A percentile compares a stretch with the other conserved stretches of the same genome.
Evolutionary conservation across 2,113 vertebrate genomes (phyloP).

Genomic region (Plecturocebus donacophilus): DNA sequence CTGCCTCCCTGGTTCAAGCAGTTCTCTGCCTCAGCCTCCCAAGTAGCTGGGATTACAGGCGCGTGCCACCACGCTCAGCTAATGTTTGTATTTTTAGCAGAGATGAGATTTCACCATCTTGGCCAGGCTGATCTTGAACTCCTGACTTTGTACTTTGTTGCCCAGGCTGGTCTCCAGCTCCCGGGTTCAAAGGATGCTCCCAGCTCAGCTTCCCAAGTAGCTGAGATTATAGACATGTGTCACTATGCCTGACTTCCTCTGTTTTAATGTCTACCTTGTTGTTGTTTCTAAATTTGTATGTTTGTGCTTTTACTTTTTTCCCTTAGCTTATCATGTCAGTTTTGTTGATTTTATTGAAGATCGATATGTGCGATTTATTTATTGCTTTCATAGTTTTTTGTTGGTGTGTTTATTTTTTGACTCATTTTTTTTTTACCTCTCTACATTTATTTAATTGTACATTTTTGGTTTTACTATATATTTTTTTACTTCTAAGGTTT

Average conservation of each 20-base stretch:
- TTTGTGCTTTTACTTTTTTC: background rate
- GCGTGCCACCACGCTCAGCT: accelerated
- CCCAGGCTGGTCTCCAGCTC: no score
- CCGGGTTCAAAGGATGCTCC: no score
- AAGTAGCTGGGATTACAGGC: no score
- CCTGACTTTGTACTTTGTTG: no score
- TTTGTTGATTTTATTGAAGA: background rate
- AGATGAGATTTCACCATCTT: no score
- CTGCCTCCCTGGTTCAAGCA: no score
- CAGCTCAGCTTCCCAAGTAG: no score
- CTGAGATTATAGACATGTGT: no score
- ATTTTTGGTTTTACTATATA: background rate
- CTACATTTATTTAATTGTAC: background rate
- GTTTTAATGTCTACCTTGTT: background rate
- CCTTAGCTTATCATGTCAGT: background rate
- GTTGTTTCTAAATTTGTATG: background rate
- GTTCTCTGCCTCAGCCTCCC: no score
- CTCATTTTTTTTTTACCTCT: background rate
- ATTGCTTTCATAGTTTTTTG: background rate
- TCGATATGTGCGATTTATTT: background rate
- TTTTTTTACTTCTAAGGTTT: background rate
- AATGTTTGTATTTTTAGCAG: no score
- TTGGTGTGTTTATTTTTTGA: background rate
- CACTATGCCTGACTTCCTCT: no score
- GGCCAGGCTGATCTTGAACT: no score